A percentile compares a stretch with the other conserved stretches of the same genome.
phyloP scores from a whole-genome alignment of 2,113 vertebrate species.

The Ammodytes marinus region DNA sequence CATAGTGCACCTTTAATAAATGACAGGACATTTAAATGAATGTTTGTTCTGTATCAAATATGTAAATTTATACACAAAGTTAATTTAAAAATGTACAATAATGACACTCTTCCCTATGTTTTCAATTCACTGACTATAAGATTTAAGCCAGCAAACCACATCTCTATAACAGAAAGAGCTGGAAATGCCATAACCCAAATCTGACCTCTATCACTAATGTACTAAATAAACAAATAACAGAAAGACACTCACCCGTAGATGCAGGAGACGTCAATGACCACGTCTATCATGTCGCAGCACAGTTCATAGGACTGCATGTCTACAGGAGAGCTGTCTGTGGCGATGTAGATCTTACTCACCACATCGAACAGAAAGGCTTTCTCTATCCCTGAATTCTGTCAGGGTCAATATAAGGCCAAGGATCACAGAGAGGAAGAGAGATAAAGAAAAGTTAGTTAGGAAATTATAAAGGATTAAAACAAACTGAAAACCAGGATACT shows the following conservation, averaged over 20 bases:
- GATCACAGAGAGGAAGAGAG: neutral
- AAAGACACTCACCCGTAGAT: conserved; percentile 94
- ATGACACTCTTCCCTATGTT: neutral
- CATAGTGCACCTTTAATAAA: neutral
- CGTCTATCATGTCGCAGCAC: conserved; percentile 99
- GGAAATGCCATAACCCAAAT: neutral
- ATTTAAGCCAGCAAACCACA: neutral
- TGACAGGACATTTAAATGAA: conserved; percentile 16
- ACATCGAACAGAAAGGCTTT: conserved; percentile 99
- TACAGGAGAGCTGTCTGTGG: conserved; percentile 98
- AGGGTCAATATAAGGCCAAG: neutral
- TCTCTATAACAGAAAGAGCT: neutral
- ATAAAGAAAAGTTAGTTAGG: neutral
- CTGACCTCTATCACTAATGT: neutral
- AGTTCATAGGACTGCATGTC: conserved; percentile 99
- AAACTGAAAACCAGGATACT: no score
- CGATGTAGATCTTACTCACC: conserved; percentile 99
- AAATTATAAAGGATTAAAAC: no score
- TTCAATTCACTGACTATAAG: neutral
- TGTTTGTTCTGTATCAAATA: neutral
- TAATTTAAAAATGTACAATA: neutral
- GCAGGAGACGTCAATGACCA: conserved; percentile 99
- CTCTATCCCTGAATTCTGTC: conserved; percentile 99
- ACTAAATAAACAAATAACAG: neutral
- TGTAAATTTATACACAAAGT: conserved; percentile 39